phyloP scores from a whole-genome alignment of 2,113 vertebrate species.

The Conger conger region DNA sequence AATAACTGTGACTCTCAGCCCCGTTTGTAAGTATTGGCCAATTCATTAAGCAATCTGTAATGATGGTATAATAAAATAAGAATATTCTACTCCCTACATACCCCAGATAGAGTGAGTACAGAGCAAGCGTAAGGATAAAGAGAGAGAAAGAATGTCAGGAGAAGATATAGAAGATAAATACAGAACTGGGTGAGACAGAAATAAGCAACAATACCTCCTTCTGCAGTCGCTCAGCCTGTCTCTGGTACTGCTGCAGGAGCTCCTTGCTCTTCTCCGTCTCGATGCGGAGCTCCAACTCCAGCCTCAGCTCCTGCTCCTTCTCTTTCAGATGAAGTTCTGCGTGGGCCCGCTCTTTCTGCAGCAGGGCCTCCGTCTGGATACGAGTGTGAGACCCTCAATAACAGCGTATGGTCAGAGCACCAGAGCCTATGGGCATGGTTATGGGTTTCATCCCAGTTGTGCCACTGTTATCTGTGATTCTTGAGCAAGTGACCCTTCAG shows the following conservation, averaged over 20 bases:
- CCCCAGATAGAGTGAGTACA: background rate
- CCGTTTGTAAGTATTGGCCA: too few relatives aligned
- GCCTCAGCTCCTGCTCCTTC: slow-evolving; percentile 63
- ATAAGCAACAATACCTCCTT: slow-evolving; percentile 63
- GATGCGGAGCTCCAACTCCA: slow-evolving; percentile 71
- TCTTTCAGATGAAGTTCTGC: slow-evolving; percentile 63
- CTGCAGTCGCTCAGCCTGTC: slow-evolving; percentile 68
- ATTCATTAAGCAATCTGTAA: background rate
- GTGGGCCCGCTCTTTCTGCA: slow-evolving; percentile 64
- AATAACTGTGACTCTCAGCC: too few relatives aligned
- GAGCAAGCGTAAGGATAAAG: background rate
- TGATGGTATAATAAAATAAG: background rate
- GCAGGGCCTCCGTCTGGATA: slow-evolving; percentile 67
- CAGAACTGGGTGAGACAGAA: background rate
- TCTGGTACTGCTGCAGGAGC: slow-evolving; percentile 69
- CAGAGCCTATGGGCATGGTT: background rate
- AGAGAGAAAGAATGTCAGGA: background rate
- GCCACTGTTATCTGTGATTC: background rate
- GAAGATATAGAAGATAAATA: background rate
- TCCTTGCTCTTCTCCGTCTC: slow-evolving; percentile 79
- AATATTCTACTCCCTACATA: too few relatives aligned
- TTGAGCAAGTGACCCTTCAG: background rate
- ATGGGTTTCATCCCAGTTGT: background rate
- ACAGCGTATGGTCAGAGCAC: slow-evolving; percentile 11
- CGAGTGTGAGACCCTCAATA: slow-evolving; percentile 29